Evolutionary conservation across 2,113 vertebrate genomes (phyloP), one percentile per base, ranked within the genome.

Genomic region (Pomatorhinus ruficollis): DNA sequence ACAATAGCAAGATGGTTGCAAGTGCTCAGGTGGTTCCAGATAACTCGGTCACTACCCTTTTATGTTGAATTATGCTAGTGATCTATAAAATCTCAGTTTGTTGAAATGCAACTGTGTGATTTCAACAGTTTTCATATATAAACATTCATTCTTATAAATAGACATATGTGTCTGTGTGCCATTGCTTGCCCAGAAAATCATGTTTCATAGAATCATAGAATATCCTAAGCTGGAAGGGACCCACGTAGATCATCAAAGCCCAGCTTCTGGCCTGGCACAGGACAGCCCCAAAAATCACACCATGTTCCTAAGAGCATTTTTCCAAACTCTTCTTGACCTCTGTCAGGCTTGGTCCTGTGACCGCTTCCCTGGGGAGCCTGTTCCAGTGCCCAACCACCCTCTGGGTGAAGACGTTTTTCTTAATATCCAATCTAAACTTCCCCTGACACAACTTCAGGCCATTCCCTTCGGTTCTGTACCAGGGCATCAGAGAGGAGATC

Each of bases 131-230:
- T 9, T 66, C 13, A 30, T 33, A 15, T 12, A 35, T 22, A 59
- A 49, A 65, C 21, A 64, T 19, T 42, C 0, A 33, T 79, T 75
- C 18, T 72, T 79, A 35, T 24, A 50, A 54, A 59, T 4, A 59
- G 1, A 37, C 0, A 1, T 15, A 5, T 25, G 8, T 30, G 14
- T 33, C 2, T 22, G 5, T 8, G 5, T 8, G 12, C 6, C 13
- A 54, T 31, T 78, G 10, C 18, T 79, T 71, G 39, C 14, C 12
- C 16, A 49, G 22, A 82, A 74, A 17, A 45, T 75, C 15, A 40
- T 10, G 8, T 39, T 83, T 80, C 7, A 5, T 15, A 23, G 31
- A 64, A 56, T 42, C 17, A 49, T 50, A 37, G 5, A 44, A 50
- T 28, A 50, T 37, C 12, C 12, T 37, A 3, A 57, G 17, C 23